A percentile compares a stretch with the other conserved stretches of the same genome.
Evolutionary conservation across 1,140 invertebrate species (phyloP).

Genomic region (Sycophila sp.): DNA sequence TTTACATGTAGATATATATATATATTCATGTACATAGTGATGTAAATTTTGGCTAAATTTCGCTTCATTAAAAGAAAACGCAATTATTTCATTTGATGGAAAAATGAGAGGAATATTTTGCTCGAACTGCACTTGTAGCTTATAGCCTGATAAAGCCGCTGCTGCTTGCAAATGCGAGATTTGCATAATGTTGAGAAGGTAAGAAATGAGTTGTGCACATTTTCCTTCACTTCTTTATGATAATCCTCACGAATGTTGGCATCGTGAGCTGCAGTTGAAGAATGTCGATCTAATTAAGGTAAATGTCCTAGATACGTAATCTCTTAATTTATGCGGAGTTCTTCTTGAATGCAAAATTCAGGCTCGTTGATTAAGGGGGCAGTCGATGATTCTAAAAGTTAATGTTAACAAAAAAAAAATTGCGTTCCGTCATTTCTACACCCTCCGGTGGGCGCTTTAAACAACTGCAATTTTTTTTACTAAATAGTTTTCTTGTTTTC

Average conservation of each 20-base stretch:
- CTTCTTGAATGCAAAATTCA: neutral
- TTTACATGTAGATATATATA: no score
- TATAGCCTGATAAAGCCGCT: conserved; percentile 22
- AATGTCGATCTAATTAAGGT: neutral
- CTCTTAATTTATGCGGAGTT: neutral
- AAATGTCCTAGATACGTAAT: conserved; percentile 21
- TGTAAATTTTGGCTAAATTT: neutral
- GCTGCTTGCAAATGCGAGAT: conserved; percentile 17
- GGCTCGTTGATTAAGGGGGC: neutral
- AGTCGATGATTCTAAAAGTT: no score
- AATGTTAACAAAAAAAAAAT: no score
- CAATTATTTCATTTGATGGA: no score
- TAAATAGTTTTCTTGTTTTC: no score
- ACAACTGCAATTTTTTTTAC: no score
- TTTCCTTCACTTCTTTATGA: conserved; percentile 13
- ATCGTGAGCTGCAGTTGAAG: neutral
- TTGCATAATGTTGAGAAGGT: conserved; percentile 11
- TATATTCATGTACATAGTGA: no score
- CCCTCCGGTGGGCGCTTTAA: no score
- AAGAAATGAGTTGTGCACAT: conserved; percentile 15
- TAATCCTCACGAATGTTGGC: neutral
- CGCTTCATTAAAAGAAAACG: neutral
- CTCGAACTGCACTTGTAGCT: conserved; percentile 8
- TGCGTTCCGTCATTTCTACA: no score
- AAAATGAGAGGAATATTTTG: conserved; percentile 14